phyloP scores from a whole-genome alignment of 1,140 invertebrate species.

The Drosophila jambulina region DNA sequence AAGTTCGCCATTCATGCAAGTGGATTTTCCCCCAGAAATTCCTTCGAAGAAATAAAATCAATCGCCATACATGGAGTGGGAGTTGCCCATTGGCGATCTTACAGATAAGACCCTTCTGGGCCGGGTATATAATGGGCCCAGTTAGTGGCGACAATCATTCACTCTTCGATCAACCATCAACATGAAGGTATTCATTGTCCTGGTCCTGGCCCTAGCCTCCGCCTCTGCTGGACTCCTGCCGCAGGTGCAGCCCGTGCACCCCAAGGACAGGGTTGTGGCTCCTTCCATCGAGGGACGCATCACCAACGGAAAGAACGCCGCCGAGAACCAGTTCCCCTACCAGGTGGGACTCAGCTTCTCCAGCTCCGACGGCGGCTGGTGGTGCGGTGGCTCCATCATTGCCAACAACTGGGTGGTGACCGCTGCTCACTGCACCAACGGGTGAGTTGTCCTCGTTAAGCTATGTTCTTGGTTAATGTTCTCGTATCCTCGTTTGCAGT shows the following conservation, averaged over 20 bases:
- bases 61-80: slow-evolving; percentile 1
- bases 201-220: slow-evolving; percentile 64
- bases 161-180: slow-evolving; percentile 38
- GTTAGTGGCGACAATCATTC: slow-evolving; percentile 31
- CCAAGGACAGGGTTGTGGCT: slow-evolving; percentile 42
- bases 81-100: not conserved
- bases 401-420: slow-evolving; percentile 86
- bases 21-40: slow-evolving; percentile 13
- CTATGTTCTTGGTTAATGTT: not conserved
- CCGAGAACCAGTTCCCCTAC: slow-evolving; percentile 86
- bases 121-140: not conserved
- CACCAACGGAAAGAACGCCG: slow-evolving; percentile 67
- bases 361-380: slow-evolving; percentile 58
- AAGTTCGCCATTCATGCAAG: not conserved
- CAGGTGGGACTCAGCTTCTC: slow-evolving; percentile 85
- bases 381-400: slow-evolving; percentile 87
- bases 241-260: slow-evolving; percentile 49
- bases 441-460: slow-evolving; percentile 21
- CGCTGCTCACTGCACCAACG: slow-evolving; percentile 86
- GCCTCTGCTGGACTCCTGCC: slow-evolving; percentile 65
- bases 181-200: slow-evolving; percentile 70
- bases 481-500: not conserved
- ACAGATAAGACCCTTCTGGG: slow-evolving; percentile 7
- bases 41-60: not conserved
- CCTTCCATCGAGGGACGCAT: slow-evolving; percentile 67